phyloP scores from a whole-genome alignment of 2,888 invertebrate species.

The Amphipoea oculea region DNA sequence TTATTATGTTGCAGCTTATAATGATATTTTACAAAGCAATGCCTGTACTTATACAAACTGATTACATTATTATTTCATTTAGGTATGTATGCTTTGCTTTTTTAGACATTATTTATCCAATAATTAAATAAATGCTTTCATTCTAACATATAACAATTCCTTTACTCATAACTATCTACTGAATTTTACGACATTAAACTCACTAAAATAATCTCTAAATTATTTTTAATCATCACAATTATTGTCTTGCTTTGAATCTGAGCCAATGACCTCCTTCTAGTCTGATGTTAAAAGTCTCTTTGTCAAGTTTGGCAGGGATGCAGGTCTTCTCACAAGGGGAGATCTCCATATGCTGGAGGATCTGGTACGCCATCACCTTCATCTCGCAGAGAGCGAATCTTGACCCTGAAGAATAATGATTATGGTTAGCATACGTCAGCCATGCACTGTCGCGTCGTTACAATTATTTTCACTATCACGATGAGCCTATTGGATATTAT shows the following conservation, averaged over 20 bases:
- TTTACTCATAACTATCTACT: not conserved
- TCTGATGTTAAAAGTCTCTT: slow-evolving; percentile 68
- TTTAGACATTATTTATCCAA: not conserved
- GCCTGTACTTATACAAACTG: not conserved
- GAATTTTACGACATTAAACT: not conserved
- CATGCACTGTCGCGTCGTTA: not conserved
- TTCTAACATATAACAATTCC: not conserved
- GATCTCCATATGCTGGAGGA: slow-evolving; percentile 75
- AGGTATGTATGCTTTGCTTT: not conserved
- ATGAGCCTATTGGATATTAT: no score
- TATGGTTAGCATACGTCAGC: not conserved
- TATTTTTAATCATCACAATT: not conserved
- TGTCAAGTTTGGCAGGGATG: slow-evolving; percentile 69
- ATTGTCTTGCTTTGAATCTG: slow-evolving; percentile 60
- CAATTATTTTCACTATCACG: not conserved
- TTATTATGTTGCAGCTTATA: not conserved
- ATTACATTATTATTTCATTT: not conserved
- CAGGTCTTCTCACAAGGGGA: slow-evolving; percentile 74
- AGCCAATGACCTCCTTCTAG: slow-evolving; percentile 79
- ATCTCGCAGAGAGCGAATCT: slow-evolving; percentile 82
- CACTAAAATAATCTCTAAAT: not conserved
- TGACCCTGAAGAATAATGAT: slow-evolving; percentile 64
- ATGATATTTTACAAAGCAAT: not conserved
- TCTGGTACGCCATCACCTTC: slow-evolving; percentile 79
- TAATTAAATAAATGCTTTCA: not conserved